Conservation (phyloP, 2,888 invertebrate species). For the Eupithecia exiguata region DNA sequence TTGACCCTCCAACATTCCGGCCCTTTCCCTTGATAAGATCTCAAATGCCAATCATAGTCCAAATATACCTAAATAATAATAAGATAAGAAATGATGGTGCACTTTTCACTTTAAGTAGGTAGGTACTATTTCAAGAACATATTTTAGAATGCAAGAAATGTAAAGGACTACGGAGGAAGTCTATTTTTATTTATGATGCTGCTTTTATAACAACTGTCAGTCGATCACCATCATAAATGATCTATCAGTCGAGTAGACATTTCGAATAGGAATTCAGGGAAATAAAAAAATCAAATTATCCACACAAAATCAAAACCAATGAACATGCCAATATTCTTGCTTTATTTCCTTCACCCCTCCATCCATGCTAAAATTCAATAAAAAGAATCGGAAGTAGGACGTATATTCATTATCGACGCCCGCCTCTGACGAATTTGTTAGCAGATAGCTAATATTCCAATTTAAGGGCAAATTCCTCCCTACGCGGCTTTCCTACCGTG, state of each 20-base stretch:
- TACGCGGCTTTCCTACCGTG: constrained; percentile 22
- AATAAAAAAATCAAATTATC: constrained; percentile 24
- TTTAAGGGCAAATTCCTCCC: constrained; percentile 47
- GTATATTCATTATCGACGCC: constrained; percentile 64
- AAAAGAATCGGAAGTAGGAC: constrained; percentile 51
- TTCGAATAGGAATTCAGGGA: neutral
- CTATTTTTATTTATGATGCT: neutral
- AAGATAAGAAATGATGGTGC: constrained; percentile 13
- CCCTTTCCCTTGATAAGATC: constrained; percentile 59
- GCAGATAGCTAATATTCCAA: constrained; percentile 73
- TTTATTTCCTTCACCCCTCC: constrained; percentile 45
- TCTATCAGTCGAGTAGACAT: neutral
- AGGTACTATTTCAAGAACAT: neutral
- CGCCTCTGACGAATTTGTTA: constrained; percentile 67
- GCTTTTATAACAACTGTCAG: neutral
- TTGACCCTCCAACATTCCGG: constrained; percentile 57
- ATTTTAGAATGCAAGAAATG: neutral
- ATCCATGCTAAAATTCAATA: constrained; percentile 55
- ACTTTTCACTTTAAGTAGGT: neutral
- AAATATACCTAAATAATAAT: constrained; percentile 39
- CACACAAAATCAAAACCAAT: constrained; percentile 37
- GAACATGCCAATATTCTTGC: constrained; percentile 40
- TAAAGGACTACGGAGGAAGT: neutral
- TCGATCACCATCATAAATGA: neutral
- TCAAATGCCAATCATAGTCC: constrained; percentile 58